Base-by-base conservation (phyloP, 2,888 invertebrate genomes). In the Drosophila emarginata region DNA sequence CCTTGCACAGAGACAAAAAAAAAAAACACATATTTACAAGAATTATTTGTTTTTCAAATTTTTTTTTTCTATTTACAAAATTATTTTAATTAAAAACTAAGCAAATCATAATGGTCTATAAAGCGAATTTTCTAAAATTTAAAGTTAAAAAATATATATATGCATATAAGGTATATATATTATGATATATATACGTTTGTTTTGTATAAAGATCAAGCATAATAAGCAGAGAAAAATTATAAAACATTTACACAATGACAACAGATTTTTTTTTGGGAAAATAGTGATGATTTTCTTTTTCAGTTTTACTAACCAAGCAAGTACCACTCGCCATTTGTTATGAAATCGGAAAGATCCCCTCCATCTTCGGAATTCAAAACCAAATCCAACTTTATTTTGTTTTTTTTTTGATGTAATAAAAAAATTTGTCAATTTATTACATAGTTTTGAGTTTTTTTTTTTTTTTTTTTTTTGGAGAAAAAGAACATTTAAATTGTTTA, bases 241-340 rank as follows among this genome's bases (percentile, higher is more conserved):
- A 65, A 80, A 62, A 82, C 74, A 84, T 80, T 76, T 80, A 76
- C 72, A 80, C 77, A 79, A 70, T 70, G 66, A 69, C 67, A 76
- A 80, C 78, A 77, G 61, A 72, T 28, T 28, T 18, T 32, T 54
- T 36, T 54, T 12, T 36, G 32, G 32, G 54, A 45, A 45, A 45
- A 45, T 45, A 45, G 36, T 54, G 54, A 54, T 36, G 54, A 36
- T 36, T 54, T 54, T 54, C 12, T 32, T 54, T 32, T 32, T 54
- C 11, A 65, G 80, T 72, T 85, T 88, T 91, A 91, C 96, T 95
- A 93, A 98, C 99, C 98, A 94, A 99, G 95, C 91, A 99, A 94
- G 93, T 98, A 97, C 99, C 99, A 99, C 94, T 99, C 99, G 90
- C 99, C 99, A 92, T 99, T 99, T 89, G 97, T 96, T 92, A 99